These are phyloP conservation scores for Sinocyclocheilus anshuiensis DNA, from an alignment of 2,113 vertebrate genomes.

Conservation along the genomic window DNA sequence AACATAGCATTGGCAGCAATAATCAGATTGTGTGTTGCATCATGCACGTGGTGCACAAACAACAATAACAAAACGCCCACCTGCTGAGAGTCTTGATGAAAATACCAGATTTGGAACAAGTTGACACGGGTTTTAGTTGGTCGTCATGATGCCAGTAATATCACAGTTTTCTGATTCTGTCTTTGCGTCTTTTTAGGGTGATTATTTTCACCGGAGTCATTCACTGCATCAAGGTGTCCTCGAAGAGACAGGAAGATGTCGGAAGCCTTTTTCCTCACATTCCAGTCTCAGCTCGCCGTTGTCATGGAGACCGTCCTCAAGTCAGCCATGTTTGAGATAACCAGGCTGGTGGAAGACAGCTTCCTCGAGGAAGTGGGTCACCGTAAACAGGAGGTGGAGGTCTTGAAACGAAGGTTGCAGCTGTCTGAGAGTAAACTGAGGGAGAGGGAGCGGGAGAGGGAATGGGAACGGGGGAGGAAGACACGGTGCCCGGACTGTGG, in stretches of 20 bases:
- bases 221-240: neutral
- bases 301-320: constrained; percentile 65
- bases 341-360: constrained; percentile 60
- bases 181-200: neutral
- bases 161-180: neutral
- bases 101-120: neutral
- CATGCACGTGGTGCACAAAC: constrained; percentile 20
- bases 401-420: constrained; percentile 55
- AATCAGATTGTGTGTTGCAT: neutral
- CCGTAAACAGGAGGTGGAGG: constrained; percentile 56
- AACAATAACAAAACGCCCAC: constrained; percentile 20
- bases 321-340: constrained; percentile 63
- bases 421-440: constrained; percentile 57
- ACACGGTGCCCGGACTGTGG: constrained; percentile 50
- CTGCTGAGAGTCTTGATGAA: neutral
- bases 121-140: neutral
- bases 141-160: neutral
- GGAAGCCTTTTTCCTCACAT: constrained; percentile 53
- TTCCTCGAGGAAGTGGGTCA: constrained; percentile 61
- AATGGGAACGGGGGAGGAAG: constrained; percentile 37
- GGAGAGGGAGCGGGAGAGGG: constrained; percentile 45
- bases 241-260: constrained; percentile 41
- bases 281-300: constrained; percentile 61
- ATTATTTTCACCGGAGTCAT: neutral
- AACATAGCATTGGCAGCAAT: neutral